Conservation (phyloP, 2,113 vertebrate genomes). For the Manacus vitellinus region DNA sequence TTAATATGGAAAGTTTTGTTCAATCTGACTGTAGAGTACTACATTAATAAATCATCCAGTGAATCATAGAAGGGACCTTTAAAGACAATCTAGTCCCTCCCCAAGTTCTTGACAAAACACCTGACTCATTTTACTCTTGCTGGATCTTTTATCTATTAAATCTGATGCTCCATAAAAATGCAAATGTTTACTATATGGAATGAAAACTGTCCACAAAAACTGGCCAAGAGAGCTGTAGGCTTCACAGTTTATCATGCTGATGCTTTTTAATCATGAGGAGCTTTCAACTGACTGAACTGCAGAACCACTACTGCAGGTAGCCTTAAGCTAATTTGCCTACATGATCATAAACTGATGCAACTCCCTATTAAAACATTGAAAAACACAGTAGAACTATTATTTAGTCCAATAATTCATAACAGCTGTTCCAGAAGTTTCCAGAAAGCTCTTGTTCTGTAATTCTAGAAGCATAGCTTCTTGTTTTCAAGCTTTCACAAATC, state of each 20-base stretch:
- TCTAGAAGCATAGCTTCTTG: not conserved
- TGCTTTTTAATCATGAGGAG: not conserved
- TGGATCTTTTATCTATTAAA: not conserved
- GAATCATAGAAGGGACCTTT: not conserved
- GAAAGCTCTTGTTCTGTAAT: not conserved
- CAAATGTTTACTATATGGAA: not conserved
- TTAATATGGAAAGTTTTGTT: not conserved
- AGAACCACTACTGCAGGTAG: not conserved
- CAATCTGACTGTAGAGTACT: not conserved
- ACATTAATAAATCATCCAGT: not conserved
- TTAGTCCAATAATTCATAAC: not conserved
- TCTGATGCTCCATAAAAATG: not conserved
- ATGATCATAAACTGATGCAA: not conserved
- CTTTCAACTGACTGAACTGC: not conserved
- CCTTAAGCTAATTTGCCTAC: not conserved
- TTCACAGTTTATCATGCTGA: not conserved
- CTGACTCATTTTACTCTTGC: not conserved
- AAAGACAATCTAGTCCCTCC: not conserved
- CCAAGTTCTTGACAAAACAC: not conserved
- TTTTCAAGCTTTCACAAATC: not conserved
- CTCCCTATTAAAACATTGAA: fast-evolving
- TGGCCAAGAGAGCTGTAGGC: not conserved
- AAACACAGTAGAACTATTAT: not conserved
- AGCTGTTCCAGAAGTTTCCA: not conserved
- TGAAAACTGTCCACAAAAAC: not conserved